A percentile compares a stretch with the other conserved stretches of the same genome.
Conservation (phyloP, 2,888 invertebrate species). For the Aradus depressus region DNA sequence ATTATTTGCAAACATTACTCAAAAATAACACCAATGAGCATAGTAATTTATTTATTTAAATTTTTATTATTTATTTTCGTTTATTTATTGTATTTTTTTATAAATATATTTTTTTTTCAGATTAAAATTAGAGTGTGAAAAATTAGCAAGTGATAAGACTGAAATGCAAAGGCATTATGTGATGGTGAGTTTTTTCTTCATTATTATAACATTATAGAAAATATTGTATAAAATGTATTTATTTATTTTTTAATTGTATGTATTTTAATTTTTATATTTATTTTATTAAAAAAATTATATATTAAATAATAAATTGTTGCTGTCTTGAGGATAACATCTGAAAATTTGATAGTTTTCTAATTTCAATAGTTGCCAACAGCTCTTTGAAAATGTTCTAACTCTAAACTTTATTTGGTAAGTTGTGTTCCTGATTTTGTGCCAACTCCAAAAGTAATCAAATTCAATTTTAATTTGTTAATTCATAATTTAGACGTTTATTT, state of each 20-base stretch:
- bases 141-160: slow-evolving; percentile 92
- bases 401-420: too few species aligned
- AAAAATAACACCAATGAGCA: too few species aligned
- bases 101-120: slow-evolving; percentile 44
- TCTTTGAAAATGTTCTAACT: too few species aligned
- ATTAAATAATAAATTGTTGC: not conserved
- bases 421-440: too few species aligned
- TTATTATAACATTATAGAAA: not conserved
- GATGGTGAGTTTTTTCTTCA: slow-evolving; percentile 60
- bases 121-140: slow-evolving; percentile 94
- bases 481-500: too few species aligned
- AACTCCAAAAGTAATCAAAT: too few species aligned
- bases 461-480: too few species aligned
- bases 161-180: slow-evolving; percentile 99
- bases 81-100: not conserved
- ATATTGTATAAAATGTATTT: not conserved
- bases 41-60: not conserved
- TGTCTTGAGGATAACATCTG: not conserved
- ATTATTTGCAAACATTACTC: too few species aligned
- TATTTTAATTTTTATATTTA: not conserved
- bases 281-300: not conserved
- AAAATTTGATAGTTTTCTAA: not conserved
- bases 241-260: slow-evolving; percentile 6
- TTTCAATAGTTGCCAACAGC: too few species aligned
- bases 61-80: too few species aligned